Evolutionary conservation across 2,113 vertebrate species (phyloP).

Genomic region (Spilogale gracilis): DNA sequence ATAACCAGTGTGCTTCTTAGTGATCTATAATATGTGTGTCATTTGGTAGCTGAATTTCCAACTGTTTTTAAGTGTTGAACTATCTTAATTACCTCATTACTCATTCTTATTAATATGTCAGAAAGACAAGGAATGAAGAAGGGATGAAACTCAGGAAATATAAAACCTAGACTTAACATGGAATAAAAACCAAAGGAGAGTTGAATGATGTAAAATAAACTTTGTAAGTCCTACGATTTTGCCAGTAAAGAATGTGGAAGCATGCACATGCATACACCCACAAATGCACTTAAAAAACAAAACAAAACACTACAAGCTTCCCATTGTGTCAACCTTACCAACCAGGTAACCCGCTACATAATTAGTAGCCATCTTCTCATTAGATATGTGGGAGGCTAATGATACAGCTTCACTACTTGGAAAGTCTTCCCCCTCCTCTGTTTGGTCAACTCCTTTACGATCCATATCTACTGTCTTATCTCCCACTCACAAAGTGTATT

Average conservation of each 20-base stretch:
- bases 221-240: slow-evolving; percentile 31
- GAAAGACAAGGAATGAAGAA: not conserved
- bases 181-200: not conserved
- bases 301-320: not conserved
- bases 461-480: not conserved
- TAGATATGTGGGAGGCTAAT: not conserved
- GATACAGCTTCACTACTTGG: not conserved
- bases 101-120: not conserved
- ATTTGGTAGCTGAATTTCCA: not conserved
- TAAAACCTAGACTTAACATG: not conserved
- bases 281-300: not conserved
- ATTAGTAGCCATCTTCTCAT: not conserved
- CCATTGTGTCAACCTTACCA: not conserved
- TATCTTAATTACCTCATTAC: not conserved
- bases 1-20: not conserved
- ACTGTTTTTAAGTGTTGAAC: not conserved
- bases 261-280: not conserved
- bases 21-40: not conserved
- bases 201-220: not conserved
- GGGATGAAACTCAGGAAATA: not conserved
- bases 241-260: not conserved
- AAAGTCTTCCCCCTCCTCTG: not conserved
- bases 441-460: not conserved
- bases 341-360: not conserved
- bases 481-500: not conserved